A percentile compares a stretch with the other conserved stretches of the same genome.
phyloP scores from a whole-genome alignment of 2,797 vertebrate species.

The Notolepis coatsorum region DNA sequence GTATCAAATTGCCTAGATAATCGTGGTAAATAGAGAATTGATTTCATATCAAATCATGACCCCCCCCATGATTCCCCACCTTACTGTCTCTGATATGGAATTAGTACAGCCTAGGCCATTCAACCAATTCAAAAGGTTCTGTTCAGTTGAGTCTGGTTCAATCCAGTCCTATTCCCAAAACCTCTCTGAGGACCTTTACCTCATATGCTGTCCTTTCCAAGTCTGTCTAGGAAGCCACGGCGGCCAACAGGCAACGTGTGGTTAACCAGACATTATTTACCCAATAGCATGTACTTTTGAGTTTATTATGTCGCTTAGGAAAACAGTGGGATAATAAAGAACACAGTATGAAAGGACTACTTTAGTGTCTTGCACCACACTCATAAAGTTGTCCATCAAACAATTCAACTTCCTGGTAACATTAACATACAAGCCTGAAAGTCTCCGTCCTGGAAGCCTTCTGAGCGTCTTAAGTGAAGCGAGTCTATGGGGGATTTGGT shows the following conservation, averaged over 20 bases:
- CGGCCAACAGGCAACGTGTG: conserved; percentile 41
- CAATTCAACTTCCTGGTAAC: conserved; percentile 28
- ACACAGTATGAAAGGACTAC: conserved; percentile 32
- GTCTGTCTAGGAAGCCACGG: conserved; percentile 25
- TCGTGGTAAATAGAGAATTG: no score
- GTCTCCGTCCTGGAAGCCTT: conserved; percentile 25
- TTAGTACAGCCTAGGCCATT: no score
- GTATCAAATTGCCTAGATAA: no score
- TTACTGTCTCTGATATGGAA: no score
- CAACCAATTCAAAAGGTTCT: no score
- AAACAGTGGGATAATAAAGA: neutral
- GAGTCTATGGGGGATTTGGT: conserved; percentile 32
- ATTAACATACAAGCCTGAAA: conserved; percentile 12
- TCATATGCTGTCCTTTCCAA: neutral
- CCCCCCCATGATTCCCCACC: no score
- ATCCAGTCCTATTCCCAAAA: conserved; percentile 24
- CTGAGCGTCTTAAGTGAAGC: conserved; percentile 32
- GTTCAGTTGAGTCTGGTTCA: conserved; percentile 17
- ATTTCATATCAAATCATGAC: no score
- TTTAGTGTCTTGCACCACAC: conserved; percentile 38
- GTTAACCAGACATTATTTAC: conserved; percentile 58
- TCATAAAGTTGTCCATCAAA: neutral
- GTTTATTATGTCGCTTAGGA: conserved; percentile 7
- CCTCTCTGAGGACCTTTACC: conserved; percentile 8
- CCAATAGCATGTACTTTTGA: conserved; percentile 47